These are phyloP conservation scores for Dipodomys ordii DNA, from an alignment of 2,113 vertebrate genomes.

Conservation along the genomic window DNA sequence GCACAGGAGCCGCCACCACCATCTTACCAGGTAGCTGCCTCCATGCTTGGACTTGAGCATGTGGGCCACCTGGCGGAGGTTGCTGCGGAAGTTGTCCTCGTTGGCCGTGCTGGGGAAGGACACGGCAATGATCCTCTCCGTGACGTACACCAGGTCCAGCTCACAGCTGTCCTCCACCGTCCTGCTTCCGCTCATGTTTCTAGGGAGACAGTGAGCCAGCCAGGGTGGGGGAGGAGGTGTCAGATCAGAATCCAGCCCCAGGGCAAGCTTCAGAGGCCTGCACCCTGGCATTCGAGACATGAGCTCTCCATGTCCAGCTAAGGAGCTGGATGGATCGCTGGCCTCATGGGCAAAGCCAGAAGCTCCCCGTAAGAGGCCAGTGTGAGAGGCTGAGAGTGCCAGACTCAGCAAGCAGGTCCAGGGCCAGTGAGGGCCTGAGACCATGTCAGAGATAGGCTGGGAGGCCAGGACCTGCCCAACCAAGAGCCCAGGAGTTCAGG, in stretches of 20 bases:
- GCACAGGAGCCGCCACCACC: fast-evolving
- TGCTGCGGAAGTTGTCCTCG: slow-evolving; percentile 93
- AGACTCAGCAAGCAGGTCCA: background rate
- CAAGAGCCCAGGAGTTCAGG: background rate
- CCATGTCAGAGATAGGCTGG: background rate
- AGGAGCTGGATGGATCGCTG: background rate
- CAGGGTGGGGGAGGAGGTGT: no score
- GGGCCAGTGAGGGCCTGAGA: background rate
- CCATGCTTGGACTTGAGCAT: slow-evolving; percentile 99
- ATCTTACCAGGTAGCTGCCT: slow-evolving; percentile 94
- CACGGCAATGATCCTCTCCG: slow-evolving; percentile 95
- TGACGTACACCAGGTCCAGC: slow-evolving; percentile 95
- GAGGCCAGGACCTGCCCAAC: background rate
- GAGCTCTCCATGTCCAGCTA: fast-evolving
- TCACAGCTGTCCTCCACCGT: slow-evolving; percentile 96
- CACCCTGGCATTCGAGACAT: background rate
- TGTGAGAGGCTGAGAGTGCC: fast-evolving
- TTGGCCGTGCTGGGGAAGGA: slow-evolving; percentile 93
- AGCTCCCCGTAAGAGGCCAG: background rate
- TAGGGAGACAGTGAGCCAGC: slow-evolving; percentile 66
- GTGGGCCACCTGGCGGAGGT: slow-evolving; percentile 96
- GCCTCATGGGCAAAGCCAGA: background rate
- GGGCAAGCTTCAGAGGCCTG: fast-evolving
- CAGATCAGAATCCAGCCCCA: slow-evolving; percentile 7
- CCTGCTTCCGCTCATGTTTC: slow-evolving; percentile 90